Evolutionary conservation across 2,888 invertebrate species (phyloP).

Genomic region (Napeogenes sylphis): DNA sequence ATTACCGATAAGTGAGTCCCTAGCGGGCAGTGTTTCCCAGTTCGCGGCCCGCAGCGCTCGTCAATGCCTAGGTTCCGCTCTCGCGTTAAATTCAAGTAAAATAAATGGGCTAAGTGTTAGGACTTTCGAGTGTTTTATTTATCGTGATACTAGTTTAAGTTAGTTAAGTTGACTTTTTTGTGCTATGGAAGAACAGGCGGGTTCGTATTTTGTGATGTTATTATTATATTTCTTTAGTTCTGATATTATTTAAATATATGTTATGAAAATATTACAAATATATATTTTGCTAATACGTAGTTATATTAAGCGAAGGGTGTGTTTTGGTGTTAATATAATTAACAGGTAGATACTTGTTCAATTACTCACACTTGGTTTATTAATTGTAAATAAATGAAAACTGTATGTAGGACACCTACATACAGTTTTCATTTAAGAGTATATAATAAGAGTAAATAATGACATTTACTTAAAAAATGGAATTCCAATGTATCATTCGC

Average conservation of each 20-base stretch:
- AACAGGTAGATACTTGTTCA: too few species aligned
- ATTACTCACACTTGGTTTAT: too few species aligned
- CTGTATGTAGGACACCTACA: too few species aligned
- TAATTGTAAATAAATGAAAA: too few species aligned
- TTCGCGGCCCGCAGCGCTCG: constrained; percentile 29
- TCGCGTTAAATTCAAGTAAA: constrained; percentile 65
- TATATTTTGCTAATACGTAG: too few species aligned
- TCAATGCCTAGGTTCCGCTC: constrained; percentile 58
- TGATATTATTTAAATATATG: not conserved
- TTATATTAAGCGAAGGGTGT: too few species aligned
- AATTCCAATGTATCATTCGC: too few species aligned
- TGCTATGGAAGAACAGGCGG: constrained; percentile 66
- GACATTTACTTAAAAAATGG: too few species aligned
- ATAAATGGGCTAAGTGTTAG: constrained; percentile 27
- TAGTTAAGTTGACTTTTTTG: constrained; percentile 36
- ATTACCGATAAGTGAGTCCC: constrained; percentile 24
- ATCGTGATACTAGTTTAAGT: constrained; percentile 67
- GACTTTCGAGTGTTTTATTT: constrained; percentile 35
- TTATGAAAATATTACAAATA: not conserved
- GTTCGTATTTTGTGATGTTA: constrained; percentile 39
- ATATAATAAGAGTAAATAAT: too few species aligned
- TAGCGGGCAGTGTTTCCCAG: constrained; percentile 25
- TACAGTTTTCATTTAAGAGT: too few species aligned
- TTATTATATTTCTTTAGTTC: constrained; percentile 1
- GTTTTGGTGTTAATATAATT: too few species aligned